Conservation (phyloP, 2,888 invertebrate genomes). For the Timandra comae region DNA sequence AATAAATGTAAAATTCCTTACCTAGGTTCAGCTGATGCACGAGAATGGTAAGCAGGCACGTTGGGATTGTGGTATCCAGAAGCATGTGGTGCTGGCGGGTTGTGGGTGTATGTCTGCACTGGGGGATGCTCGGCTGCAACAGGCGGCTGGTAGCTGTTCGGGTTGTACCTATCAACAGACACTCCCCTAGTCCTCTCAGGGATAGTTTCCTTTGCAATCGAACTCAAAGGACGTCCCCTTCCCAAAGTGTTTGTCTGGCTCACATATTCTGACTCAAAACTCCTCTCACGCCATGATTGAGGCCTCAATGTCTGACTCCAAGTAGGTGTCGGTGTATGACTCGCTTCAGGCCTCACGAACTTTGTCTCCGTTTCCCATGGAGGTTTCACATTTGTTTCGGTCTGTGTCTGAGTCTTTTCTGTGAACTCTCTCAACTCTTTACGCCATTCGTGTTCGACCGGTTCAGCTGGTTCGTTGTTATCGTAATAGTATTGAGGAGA, state of each 20-base stretch:
- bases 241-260: slow-evolving; percentile 63
- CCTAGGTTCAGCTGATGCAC: slow-evolving; percentile 71
- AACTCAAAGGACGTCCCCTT: slow-evolving; percentile 60
- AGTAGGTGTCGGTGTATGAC: slow-evolving; percentile 55
- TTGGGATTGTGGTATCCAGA: slow-evolving; percentile 59
- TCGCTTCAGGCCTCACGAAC: slow-evolving; percentile 43
- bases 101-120: slow-evolving; percentile 67
- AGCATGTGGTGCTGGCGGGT: slow-evolving; percentile 52
- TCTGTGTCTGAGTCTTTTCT: slow-evolving; percentile 56
- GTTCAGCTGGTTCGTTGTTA: slow-evolving; percentile 56
- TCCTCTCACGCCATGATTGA: slow-evolving; percentile 63
- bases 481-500: slow-evolving; percentile 68
- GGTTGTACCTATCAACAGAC: slow-evolving; percentile 68
- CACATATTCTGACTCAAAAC: slow-evolving; percentile 61
- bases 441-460: slow-evolving; percentile 66
- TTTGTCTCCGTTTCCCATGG: slow-evolving; percentile 62
- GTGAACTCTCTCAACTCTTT: slow-evolving; percentile 69
- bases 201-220: slow-evolving; percentile 45
- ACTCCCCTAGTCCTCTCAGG: slow-evolving; percentile 60
- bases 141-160: slow-evolving; percentile 59
- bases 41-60: slow-evolving; percentile 67
- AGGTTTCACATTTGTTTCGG: slow-evolving; percentile 49
- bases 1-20: too few relatives aligned
- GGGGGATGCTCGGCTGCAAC: slow-evolving; percentile 57
- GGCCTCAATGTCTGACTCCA: slow-evolving; percentile 71